Evolutionary conservation across 2,113 vertebrate genomes (phyloP), one percentile per base, ranked within the genome.

Genomic region (Proterorhinus semilunaris): DNA sequence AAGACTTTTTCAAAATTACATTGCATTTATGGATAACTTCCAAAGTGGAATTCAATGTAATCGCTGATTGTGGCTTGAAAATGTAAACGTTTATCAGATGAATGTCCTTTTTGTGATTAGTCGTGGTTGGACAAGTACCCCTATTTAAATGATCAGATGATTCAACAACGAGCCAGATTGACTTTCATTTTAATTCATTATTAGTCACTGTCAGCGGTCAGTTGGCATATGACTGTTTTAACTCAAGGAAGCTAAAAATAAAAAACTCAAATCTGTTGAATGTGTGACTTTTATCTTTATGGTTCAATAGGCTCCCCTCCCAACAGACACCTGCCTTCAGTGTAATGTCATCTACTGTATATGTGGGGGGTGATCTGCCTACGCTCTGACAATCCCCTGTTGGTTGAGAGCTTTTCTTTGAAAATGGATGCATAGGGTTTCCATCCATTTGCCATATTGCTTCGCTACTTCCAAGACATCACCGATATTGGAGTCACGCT

Each of bases 371-470:
- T 17, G 63, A 71, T 46, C 49, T 54, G 57, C 75, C 78, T 64
- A 66, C 67, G 13, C 81, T 59, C 48, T n/a, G 74, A 47, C 83
- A 75, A 80, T 68, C 69, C 68, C 65, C 66, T 83, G 84, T 69
- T 63, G 50, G 44, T 72, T 78, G 12, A 59, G 16, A 78, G 66
- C 62, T 46, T 77, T 65, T 65, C 44, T 62, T 55, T 65, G 49
- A 36, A 42, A 73, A 75, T 63, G 58, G 47, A 75, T 69, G 66
- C 11, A 76, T 58, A 81, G 79, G 53, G 68, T 42, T 42, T 42
- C 50, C 79, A 83, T 83, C 62, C 74, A 81, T 86, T 83, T 86
- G 86, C 80, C 42, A 89, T 77, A 51, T 17, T 36, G 51, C 71
- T 61, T 68, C 71, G 78, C 75, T 75, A 57, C 69, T 48, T 80